phyloP scores from a whole-genome alignment of 2,797 vertebrate genomes.

The Tamandua tetradactyla region DNA sequence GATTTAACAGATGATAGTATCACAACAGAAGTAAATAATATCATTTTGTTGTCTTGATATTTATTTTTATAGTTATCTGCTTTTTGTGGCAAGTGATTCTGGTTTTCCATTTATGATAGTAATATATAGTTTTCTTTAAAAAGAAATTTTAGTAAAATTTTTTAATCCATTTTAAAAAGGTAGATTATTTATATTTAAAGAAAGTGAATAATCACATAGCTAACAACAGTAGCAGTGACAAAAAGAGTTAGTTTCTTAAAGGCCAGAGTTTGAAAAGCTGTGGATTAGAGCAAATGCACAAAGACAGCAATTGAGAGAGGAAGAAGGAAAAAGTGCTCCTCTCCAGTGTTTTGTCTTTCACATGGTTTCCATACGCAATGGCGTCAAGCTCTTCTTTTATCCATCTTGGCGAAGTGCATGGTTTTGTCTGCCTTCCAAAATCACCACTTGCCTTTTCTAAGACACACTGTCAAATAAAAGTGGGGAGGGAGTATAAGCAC shows the following conservation, averaged over 20 bases:
- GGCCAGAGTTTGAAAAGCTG: neutral
- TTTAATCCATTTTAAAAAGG: neutral
- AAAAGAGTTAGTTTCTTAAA: neutral
- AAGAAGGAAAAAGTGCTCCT: neutral
- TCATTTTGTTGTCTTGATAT: neutral
- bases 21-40: neutral
- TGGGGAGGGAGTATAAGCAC: constrained; percentile 36
- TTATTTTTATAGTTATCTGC: neutral
- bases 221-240: neutral
- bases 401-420: neutral
- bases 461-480: constrained; percentile 9
- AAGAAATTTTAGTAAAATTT: neutral
- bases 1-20: neutral
- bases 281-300: neutral
- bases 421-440: constrained; percentile 51
- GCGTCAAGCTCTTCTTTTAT: neutral
- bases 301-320: neutral
- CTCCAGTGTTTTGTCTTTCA: neutral
- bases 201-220: neutral
- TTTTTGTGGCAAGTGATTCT: neutral
- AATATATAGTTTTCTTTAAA: neutral
- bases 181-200: neutral
- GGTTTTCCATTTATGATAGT: neutral
- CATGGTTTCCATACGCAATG: neutral
- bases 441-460: neutral